Conservation (phyloP, 2,797 vertebrate species). For the Spinus pinus region DNA sequence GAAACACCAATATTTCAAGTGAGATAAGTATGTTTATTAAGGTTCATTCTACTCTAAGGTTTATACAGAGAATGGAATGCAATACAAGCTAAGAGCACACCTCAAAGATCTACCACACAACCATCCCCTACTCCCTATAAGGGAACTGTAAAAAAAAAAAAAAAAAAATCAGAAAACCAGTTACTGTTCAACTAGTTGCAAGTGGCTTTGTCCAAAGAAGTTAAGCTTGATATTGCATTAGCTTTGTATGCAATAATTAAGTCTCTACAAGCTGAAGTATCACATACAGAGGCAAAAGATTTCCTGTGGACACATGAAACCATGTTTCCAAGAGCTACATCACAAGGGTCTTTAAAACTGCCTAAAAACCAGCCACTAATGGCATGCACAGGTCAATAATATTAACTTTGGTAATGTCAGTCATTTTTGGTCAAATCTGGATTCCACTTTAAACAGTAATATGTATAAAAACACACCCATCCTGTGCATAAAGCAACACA, state of each 20-base stretch:
- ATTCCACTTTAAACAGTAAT: conserved; percentile 5
- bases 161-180: conserved; percentile 27
- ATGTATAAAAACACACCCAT: conserved; percentile 9
- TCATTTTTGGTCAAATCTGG: conserved; percentile 61
- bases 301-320: conserved; percentile 23
- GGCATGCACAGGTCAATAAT: conserved; percentile 48
- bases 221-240: conserved; percentile 49
- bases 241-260: conserved; percentile 50
- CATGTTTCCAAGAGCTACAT: conserved; percentile 55
- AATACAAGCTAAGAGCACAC: conserved; percentile 68
- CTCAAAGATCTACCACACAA: conserved; percentile 61
- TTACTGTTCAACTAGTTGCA: conserved; percentile 62
- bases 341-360: conserved; percentile 36
- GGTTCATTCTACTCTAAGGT: conserved; percentile 58
- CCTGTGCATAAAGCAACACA: conserved; percentile 20
- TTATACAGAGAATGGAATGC: conserved; percentile 71
- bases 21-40: conserved; percentile 69
- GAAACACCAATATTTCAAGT: conserved; percentile 63
- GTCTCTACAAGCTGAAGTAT: conserved; percentile 53
- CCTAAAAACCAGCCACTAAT: conserved; percentile 47
- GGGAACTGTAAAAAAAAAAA: conserved; percentile 43
- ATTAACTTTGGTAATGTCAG: conserved; percentile 65
- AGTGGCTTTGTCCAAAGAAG: conserved; percentile 64
- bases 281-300: conserved; percentile 6
- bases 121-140: conserved; percentile 65